phyloP scores from a whole-genome alignment of 2,113 vertebrate species.

The Chascanopsetta lugubris region DNA sequence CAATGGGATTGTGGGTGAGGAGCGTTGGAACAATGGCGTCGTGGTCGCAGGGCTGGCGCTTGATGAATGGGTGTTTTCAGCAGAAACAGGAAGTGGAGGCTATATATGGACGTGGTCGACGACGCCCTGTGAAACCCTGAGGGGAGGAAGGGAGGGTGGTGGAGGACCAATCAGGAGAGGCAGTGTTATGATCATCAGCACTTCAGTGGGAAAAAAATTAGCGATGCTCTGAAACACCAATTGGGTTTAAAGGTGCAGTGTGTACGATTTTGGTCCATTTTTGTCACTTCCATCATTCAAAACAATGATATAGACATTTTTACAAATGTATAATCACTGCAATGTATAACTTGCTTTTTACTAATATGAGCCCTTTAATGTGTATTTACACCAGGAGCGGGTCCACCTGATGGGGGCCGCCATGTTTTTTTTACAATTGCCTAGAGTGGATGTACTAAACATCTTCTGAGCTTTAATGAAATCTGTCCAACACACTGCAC shows the following conservation, averaged over 20 bases:
- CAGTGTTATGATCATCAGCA: constrained; percentile 9
- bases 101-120: constrained; percentile 58
- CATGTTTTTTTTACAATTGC: too few relatives aligned
- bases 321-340: too few relatives aligned
- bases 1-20: constrained; percentile 29
- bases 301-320: too few relatives aligned
- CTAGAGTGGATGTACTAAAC: too few relatives aligned
- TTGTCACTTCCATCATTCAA: too few relatives aligned
- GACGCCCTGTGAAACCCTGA: constrained; percentile 62
- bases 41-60: constrained; percentile 37
- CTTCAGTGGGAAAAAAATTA: constrained; percentile 17
- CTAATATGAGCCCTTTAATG: too few relatives aligned
- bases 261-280: too few relatives aligned
- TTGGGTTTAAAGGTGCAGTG: too few relatives aligned
- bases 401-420: too few relatives aligned
- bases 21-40: constrained; percentile 49
- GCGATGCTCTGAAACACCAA: constrained; percentile 28
- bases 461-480: too few relatives aligned
- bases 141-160: constrained; percentile 40
- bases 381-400: constrained; percentile 22
- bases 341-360: too few relatives aligned
- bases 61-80: constrained; percentile 61
- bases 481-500: too few relatives aligned
- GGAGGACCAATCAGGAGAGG: constrained; percentile 28
- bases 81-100: constrained; percentile 53